Base-by-base conservation (phyloP, 1,140 invertebrate genomes). In the Latrodectus geometricus region DNA sequence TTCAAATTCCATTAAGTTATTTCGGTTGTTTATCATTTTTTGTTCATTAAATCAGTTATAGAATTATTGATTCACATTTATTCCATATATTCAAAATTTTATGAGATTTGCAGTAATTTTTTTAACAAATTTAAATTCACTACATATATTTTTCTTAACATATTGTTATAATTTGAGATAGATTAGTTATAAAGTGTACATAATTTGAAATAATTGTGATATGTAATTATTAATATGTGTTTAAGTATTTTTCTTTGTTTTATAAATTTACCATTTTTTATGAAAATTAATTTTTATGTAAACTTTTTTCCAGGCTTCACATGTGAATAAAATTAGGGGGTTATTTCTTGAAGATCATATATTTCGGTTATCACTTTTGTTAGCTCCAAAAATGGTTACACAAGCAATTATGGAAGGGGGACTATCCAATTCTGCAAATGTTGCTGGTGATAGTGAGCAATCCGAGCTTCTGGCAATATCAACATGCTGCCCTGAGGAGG, bases 361-460 rank as follows among this genome's bases (percentile, higher is more conserved):
- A 65, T 87, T 87, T 74, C 85, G 85, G 69, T 66, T 87, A 35
- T 87, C 85, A 65, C 70, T 87, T 48, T 68, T 87, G 66, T 68
- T 87, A n/a, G 85, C 85, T 52, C 86, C 86, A 68, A 87, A 81
- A 72, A 88, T 88, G 87, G 87, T 88, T n/a, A 88, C 87, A 23
- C 87, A 88, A 20, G 78, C 87, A 50, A 82, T 82, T 61, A 85
- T 88, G 87, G 87, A 88, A 65, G 80, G 80, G 12, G 87, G 79
- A 85, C 73, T 88, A n/a, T 86, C 87, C 65, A 84, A 52, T 72
- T 74, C 87, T 54, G 87, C 82, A 50, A 69, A 82, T 69, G 17
- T 75, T 74, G 87, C 21, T 9, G 87, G 76, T 8, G 87, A 81
- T 20, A 81, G 75, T 35, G 87, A 88, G 52, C 87, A 88, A 21